These are phyloP conservation scores for Anoplophora glabripennis DNA, from an alignment of 1,140 invertebrate genomes.

Conservation along the genomic window DNA sequence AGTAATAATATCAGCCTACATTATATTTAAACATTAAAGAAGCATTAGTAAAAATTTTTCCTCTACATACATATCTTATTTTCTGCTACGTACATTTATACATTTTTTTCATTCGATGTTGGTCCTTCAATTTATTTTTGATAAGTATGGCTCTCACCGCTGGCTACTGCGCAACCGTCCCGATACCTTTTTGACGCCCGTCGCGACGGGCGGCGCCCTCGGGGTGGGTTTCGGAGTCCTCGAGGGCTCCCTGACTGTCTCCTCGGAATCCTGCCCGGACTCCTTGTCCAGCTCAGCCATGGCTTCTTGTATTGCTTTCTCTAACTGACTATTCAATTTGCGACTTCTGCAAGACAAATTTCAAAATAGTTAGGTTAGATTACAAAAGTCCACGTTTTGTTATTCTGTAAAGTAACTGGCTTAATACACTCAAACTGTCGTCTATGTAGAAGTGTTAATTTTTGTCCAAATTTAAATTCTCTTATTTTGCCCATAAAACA, in stretches of 20 bases:
- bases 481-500: too few species aligned
- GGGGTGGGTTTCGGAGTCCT: slow-evolving; percentile 6
- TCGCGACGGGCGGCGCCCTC: slow-evolving; percentile 14
- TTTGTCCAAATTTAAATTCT: too few species aligned
- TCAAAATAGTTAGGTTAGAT: too few species aligned
- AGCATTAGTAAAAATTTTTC: slow-evolving; percentile 31
- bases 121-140: slow-evolving; percentile 29
- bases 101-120: slow-evolving; percentile 37
- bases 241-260: neutral
- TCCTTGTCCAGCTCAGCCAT: slow-evolving; percentile 77
- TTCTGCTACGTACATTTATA: slow-evolving; percentile 31
- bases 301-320: slow-evolving; percentile 87
- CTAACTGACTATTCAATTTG: slow-evolving; percentile 83
- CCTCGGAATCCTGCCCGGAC: slow-evolving; percentile 6
- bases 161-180: slow-evolving; percentile 30
- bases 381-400: too few species aligned
- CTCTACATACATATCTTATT: slow-evolving; percentile 25
- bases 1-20: slow-evolving; percentile 32
- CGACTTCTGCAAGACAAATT: slow-evolving; percentile 72
- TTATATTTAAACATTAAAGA: slow-evolving; percentile 30
- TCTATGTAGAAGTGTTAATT: too few species aligned
- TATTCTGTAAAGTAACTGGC: too few species aligned
- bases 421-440: too few species aligned
- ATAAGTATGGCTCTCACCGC: slow-evolving; percentile 21
- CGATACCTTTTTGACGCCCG: slow-evolving; percentile 26